phyloP scores from a whole-genome alignment of 2,113 vertebrate genomes.

The Paradoxurus hermaphroditus region DNA sequence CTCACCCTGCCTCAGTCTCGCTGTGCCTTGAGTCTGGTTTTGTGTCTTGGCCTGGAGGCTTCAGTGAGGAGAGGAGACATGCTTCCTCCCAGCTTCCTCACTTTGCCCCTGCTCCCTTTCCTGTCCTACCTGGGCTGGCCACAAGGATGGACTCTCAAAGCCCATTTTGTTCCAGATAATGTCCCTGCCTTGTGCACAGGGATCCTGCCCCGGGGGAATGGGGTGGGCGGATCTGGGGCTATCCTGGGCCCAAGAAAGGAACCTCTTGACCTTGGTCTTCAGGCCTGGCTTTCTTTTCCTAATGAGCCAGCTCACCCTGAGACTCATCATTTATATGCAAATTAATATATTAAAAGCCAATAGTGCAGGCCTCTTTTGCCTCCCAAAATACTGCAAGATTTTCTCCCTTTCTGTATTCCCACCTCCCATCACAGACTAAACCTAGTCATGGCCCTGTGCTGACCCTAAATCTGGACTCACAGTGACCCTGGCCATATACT shows the following conservation, averaged over 20 bases:
- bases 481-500: neutral
- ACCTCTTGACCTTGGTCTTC: neutral
- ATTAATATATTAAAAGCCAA: neutral
- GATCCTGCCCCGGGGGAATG: neutral
- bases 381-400: neutral
- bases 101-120: neutral
- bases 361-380: neutral
- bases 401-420: neutral
- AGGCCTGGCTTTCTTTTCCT: neutral
- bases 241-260: neutral
- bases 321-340: neutral
- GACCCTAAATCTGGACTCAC: neutral
- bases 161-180: neutral
- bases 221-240: neutral
- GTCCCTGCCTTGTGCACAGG: neutral
- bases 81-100: neutral
- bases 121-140: neutral
- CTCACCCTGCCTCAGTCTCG: neutral
- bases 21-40: neutral
- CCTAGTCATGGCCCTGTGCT: neutral
- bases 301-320: neutral
- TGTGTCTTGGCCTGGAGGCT: neutral
- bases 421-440: neutral
- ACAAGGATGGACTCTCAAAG: neutral
- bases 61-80: neutral